Percentiles rank a stretch among this genome's conserved stretches.
Conservation (phyloP, 53 echinoderm and acorn worm species). For the Mesocentrotus franciscanus region DNA sequence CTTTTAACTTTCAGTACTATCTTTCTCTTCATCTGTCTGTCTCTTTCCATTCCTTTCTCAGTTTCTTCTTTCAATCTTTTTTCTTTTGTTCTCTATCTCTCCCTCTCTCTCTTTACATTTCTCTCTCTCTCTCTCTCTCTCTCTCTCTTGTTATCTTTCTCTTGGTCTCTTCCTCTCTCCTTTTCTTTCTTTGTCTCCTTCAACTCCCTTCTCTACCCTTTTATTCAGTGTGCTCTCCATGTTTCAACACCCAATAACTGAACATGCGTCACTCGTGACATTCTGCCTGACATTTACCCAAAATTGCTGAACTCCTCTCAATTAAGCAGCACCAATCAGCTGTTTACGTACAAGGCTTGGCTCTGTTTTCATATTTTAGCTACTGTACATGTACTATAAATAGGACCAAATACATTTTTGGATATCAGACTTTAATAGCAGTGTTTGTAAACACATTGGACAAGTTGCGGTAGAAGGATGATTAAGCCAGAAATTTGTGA, state of each 20-base stretch:
- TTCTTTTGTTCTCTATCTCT: not conserved
- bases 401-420: not conserved
- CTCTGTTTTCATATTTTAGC: not conserved
- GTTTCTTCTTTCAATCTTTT: not conserved
- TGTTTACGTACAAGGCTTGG: not conserved
- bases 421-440: not conserved
- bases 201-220: not conserved
- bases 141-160: not conserved
- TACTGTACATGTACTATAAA: not conserved
- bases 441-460: not conserved
- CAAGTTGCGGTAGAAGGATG: not conserved
- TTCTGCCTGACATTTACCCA: constrained; percentile 26
- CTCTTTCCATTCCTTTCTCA: not conserved
- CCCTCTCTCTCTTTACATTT: not conserved
- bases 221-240: not conserved
- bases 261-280: constrained; percentile 10
- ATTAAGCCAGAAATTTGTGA: not conserved
- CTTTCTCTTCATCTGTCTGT: too few relatives aligned
- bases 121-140: not conserved
- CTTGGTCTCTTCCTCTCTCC: not conserved
- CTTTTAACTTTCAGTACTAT: too few relatives aligned
- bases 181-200: not conserved
- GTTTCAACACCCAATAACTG: not conserved
- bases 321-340: not conserved
- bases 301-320: not conserved